These are phyloP conservation scores for Hippocampus barbouri DNA, from an alignment of 2,113 vertebrate genomes.

Conservation along the genomic window DNA sequence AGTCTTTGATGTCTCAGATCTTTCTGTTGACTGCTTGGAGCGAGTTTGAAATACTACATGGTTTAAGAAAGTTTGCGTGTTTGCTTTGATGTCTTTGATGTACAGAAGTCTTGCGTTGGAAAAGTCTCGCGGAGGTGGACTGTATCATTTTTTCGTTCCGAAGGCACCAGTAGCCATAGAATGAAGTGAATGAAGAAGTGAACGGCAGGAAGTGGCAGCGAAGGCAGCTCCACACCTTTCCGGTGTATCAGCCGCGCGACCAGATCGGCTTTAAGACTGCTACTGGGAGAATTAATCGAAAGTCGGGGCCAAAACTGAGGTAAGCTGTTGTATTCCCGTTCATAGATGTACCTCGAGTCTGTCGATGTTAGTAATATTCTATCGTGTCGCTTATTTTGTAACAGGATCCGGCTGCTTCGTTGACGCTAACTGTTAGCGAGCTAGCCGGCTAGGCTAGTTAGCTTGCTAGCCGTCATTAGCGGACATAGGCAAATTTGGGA, in stretches of 20 bases:
- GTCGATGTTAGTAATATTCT: neutral
- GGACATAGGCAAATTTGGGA: conserved; percentile 57
- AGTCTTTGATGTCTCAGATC: neutral
- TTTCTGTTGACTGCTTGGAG: neutral
- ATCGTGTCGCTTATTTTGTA: neutral
- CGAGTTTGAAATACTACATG: neutral
- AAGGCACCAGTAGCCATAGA: neutral
- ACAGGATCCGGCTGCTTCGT: conserved; percentile 34
- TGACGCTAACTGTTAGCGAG: conserved; percentile 42
- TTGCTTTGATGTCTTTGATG: neutral
- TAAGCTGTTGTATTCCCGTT: conserved; percentile 28
- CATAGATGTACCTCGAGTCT: neutral
- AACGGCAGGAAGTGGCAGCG: conserved; percentile 68
- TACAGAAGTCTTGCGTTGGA: neutral
- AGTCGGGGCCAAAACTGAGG: conserved; percentile 42
- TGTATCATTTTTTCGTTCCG: neutral
- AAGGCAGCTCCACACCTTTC: conserved; percentile 77
- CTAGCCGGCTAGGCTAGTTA: conserved; percentile 51
- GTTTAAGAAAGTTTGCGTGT: neutral
- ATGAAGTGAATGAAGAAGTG: conserved; percentile 43
- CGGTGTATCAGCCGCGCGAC: conserved; percentile 67
- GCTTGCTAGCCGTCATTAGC: conserved; percentile 55
- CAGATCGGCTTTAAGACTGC: conserved; percentile 55
- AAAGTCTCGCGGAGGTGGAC: neutral
- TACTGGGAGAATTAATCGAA: conserved; percentile 42